phyloP scores from a whole-genome alignment of 2,797 vertebrate genomes.

The Taenioides sp. region DNA sequence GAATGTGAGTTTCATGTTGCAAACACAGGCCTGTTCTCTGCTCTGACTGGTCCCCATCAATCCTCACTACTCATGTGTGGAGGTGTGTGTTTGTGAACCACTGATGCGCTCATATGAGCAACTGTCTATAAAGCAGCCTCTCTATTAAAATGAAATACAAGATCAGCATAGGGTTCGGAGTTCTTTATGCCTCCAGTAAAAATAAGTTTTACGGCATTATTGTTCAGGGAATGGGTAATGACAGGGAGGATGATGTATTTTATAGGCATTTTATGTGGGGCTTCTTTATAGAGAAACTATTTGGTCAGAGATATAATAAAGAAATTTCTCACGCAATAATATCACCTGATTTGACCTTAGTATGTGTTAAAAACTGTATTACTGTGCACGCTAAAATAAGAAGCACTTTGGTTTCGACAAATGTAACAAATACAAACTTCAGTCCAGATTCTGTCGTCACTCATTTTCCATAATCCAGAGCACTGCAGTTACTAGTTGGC shows the following conservation, averaged over 20 bases:
- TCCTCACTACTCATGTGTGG: constrained; percentile 35
- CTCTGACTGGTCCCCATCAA: constrained; percentile 50
- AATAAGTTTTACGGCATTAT: constrained; percentile 78
- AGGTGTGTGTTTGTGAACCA: constrained; percentile 59
- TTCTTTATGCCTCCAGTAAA: constrained; percentile 78
- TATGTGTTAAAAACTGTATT: not conserved
- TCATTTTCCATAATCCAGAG: not conserved
- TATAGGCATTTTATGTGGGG: constrained; percentile 78
- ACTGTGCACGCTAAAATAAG: not conserved
- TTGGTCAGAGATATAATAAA: constrained; percentile 65
- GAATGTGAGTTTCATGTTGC: constrained; percentile 60
- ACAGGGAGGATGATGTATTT: constrained; percentile 71
- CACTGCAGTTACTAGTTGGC: too few relatives aligned
- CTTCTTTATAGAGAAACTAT: constrained; percentile 71
- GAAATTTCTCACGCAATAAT: constrained; percentile 73
- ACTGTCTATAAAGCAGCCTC: constrained; percentile 71
- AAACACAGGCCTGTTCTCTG: constrained; percentile 63
- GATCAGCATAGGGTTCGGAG: constrained; percentile 58
- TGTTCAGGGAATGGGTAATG: constrained; percentile 72
- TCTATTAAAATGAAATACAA: constrained; percentile 75
- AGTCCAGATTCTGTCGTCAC: not conserved
- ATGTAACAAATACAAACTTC: not conserved
- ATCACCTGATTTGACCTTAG: constrained; percentile 36
- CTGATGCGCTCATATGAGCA: constrained; percentile 77
- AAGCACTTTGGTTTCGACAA: not conserved